Conservation (phyloP, 2,113 vertebrate genomes). For the Setophaga kirtlandii region DNA sequence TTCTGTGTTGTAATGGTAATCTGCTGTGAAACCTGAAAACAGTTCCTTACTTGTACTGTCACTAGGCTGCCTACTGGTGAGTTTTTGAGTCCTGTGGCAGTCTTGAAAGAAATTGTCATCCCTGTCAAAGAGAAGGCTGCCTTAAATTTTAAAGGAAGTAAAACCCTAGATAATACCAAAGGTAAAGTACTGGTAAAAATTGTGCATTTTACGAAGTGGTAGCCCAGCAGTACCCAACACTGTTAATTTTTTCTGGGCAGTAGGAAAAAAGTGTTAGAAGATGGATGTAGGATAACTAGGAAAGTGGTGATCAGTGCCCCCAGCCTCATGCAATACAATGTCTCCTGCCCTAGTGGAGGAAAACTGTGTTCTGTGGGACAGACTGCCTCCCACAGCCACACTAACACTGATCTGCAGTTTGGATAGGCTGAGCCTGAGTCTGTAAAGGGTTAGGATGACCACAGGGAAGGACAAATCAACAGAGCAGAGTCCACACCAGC, state of each 20-base stretch:
- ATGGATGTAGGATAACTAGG: neutral
- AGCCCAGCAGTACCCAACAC: neutral
- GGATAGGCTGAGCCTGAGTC: neutral
- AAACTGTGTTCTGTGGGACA: neutral
- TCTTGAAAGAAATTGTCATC: neutral
- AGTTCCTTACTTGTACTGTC: neutral
- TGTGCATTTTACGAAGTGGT: neutral
- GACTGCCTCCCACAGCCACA: neutral
- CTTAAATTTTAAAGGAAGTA: neutral
- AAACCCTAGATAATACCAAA: neutral
- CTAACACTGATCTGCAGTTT: neutral
- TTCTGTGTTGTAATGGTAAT: neutral
- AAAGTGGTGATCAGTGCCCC: neutral
- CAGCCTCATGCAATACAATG: rapidly evolving
- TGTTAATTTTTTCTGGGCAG: neutral
- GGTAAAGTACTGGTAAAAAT: neutral
- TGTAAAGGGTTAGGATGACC: neutral
- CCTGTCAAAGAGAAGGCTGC: neutral
- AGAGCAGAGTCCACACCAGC: rapidly evolving
- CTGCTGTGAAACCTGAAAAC: neutral
- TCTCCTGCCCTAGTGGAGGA: neutral
- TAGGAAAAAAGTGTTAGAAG: neutral
- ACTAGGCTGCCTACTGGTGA: neutral
- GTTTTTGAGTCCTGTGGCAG: neutral
- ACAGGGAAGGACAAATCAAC: neutral